Evolutionary conservation across 2,797 vertebrate species (phyloP), one percentile per base, ranked within the genome.

Genomic region (Notamacropus eugenii): DNA sequence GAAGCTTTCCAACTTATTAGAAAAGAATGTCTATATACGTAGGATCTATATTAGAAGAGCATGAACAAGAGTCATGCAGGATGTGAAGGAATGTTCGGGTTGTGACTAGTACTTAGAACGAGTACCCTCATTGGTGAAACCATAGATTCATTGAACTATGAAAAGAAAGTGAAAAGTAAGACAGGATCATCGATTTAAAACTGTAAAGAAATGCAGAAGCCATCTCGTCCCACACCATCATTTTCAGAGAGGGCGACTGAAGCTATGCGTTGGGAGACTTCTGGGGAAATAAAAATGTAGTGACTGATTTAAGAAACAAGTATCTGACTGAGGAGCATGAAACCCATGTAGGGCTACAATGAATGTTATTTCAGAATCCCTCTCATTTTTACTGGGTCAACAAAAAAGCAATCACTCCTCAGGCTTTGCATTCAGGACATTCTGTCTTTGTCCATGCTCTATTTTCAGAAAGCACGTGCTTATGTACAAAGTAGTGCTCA

Each of bases 281-380:
- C 27, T 82, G 19, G 40, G 40, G 74, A 46, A 82, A 82, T 82
- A 40, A 82, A 46, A 40, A 46, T 82, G 2, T 46, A 46, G 74
- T 82, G 74, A 82, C 22, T 82, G 22, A 22, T 82, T 82, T 82
- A 24, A 82, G 19, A 82, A 82, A 22, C 40, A 11, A 27, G 40
- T 46, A 27, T 82, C 46, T 46, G 67, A 4, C 54, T 13, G 0
- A 1, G 12, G 54, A 3, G 87, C 34, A 52, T 14, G 90, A n/a
- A 27, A 16, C 14, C 28, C 10, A 55, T 8, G 3, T 11, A 5
- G 9, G 0, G 5, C 59, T 22, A 8, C 31, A 14, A 0, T 0
- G 40, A 87, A 52, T 55, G 34, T 16, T 10, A 11, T 22, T 6
- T 46, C 74, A 1, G 0, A 5, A 52, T 6, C 46, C 34, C 62